phyloP scores from a whole-genome alignment of 2,113 vertebrate genomes.

The Odobenus rosmarus region DNA sequence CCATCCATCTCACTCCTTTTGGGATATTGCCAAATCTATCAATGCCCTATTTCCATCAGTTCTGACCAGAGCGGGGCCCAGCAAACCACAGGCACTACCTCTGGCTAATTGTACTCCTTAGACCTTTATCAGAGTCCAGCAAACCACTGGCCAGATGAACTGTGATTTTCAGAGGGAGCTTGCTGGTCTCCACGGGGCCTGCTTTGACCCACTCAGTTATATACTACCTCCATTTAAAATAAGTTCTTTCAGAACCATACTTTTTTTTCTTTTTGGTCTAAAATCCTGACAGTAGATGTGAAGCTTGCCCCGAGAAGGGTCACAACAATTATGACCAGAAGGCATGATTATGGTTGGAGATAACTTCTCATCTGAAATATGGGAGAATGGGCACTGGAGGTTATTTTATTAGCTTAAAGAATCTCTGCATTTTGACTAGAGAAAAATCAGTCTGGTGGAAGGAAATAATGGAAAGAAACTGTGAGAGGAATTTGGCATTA shows the following conservation, averaged over 20 bases:
- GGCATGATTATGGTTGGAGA: not conserved
- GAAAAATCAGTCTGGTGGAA: not conserved
- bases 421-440: not conserved
- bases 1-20: not conserved
- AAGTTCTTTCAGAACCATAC: conserved; percentile 6
- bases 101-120: not conserved
- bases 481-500: conserved; percentile 7
- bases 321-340: not conserved
- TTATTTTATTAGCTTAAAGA: conserved; percentile 18
- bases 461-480: conserved; percentile 22
- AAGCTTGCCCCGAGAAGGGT: not conserved
- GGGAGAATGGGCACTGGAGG: not conserved
- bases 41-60: not conserved
- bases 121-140: not conserved
- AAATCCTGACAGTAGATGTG: not conserved
- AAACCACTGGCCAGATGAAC: conserved; percentile 4
- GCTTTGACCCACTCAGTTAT: conserved; percentile 24
- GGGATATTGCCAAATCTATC: conserved; percentile 1
- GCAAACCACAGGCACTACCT: not conserved
- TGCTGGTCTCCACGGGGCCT: not conserved
- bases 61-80: not conserved
- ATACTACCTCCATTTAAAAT: not conserved
- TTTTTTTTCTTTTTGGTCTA: not conserved
- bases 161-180: conserved; percentile 24
- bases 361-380: conserved; percentile 6